A percentile compares a stretch with the other conserved stretches of the same genome.
Conservation (phyloP, 2,113 vertebrate genomes). For the Ictalurus punctatus region DNA sequence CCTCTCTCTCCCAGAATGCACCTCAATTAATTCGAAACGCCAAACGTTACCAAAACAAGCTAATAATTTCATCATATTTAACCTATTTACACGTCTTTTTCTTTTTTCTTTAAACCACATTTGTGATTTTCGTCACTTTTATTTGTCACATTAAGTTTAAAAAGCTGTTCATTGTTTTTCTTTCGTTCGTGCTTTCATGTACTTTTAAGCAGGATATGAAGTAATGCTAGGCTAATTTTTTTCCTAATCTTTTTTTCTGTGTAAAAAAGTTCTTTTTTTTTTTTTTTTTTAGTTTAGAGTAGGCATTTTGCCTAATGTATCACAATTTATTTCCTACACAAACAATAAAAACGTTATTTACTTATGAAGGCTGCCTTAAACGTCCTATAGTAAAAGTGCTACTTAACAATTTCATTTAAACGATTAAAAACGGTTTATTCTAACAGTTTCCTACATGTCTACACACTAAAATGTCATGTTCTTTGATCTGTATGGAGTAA, state of each 20-base stretch:
- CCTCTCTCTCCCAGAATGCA: constrained; percentile 75
- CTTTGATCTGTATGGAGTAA: not conserved
- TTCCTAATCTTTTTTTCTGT: not conserved
- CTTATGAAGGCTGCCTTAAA: not conserved
- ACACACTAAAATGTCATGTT: not conserved
- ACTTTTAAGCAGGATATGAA: not conserved
- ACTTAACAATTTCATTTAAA: not conserved
- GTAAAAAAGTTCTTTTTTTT: no score
- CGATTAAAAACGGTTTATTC: not conserved
- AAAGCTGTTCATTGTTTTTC: not conserved
- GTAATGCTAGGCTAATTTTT: not conserved
- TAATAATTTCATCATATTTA: not conserved
- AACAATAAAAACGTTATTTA: not conserved
- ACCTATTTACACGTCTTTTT: not conserved
- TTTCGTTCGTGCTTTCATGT: not conserved
- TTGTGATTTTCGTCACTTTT: not conserved
- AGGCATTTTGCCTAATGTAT: not conserved
- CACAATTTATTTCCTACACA: not conserved
- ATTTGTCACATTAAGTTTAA: not conserved
- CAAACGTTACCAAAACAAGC: not conserved
- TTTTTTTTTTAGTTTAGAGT: not conserved
- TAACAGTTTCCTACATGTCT: not conserved
- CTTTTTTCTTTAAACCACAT: not conserved
- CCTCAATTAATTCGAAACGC: constrained; percentile 44
- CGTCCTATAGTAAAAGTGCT: not conserved